Conservation (phyloP, 2,888 invertebrate genomes). For the Diarsia mendica region DNA sequence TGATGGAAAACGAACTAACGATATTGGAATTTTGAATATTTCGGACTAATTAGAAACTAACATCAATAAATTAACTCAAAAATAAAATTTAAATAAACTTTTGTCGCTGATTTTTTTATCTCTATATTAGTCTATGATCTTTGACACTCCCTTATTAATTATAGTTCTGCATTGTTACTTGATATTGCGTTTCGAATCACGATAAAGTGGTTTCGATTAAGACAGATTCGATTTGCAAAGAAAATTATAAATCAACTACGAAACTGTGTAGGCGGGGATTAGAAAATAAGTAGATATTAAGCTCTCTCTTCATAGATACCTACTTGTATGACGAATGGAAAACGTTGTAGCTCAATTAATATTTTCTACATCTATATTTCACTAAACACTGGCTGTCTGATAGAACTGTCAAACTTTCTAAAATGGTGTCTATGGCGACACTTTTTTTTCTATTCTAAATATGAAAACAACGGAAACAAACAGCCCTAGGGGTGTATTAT, state of each 20-base stretch:
- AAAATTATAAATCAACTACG: conserved; percentile 37
- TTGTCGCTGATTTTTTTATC: conserved; percentile 19
- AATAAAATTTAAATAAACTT: conserved; percentile 16
- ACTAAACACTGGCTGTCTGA: neutral
- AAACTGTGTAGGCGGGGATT: conserved; percentile 51
- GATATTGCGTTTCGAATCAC: conserved; percentile 51
- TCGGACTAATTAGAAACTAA: conserved; percentile 26
- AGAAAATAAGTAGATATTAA: conserved; percentile 24
- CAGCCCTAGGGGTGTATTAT: conserved; percentile 56
- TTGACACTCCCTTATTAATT: conserved; percentile 43
- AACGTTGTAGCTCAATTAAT: conserved; percentile 18
- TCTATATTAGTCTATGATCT: conserved; percentile 45
- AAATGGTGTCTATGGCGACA: conserved; percentile 29
- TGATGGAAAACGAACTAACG: conserved; percentile 40
- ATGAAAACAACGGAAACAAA: conserved; percentile 47
- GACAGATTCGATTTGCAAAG: conserved; percentile 42
- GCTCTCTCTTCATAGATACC: conserved; percentile 26
- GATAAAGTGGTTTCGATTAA: conserved; percentile 49
- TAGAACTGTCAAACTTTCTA: conserved; percentile 28
- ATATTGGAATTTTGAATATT: conserved; percentile 35
- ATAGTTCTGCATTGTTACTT: conserved; percentile 38
- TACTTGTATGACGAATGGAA: conserved; percentile 4
- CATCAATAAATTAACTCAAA: conserved; percentile 30
- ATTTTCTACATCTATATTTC: neutral
- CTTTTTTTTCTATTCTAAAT: neutral